Conservation (phyloP, 2,113 vertebrate species). For the Sinocyclocheilus maitianheensis region DNA sequence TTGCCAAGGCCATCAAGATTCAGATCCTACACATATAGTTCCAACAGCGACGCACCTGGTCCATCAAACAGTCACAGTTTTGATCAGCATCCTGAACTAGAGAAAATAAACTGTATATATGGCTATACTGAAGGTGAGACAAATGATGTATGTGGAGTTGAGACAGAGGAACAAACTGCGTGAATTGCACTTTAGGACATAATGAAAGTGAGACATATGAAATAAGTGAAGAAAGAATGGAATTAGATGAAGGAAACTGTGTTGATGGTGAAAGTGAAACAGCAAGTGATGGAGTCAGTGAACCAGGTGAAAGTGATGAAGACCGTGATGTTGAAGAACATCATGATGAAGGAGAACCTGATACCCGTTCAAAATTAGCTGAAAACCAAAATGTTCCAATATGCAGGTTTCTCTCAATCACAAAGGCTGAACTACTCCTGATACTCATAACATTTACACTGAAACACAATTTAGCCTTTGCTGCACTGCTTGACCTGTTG, state of each 20-base stretch:
- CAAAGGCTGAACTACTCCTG: conserved; percentile 15
- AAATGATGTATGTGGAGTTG: background rate
- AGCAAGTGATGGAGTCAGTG: background rate
- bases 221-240: background rate
- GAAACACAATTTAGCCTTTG: background rate
- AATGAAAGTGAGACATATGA: background rate
- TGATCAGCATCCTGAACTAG: conserved; percentile 4
- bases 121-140: background rate
- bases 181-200: background rate
- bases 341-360: too few relatives aligned
- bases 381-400: too few relatives aligned
- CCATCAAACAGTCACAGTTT: background rate
- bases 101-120: background rate
- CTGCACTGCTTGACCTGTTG: background rate
- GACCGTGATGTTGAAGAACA: background rate
- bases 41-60: background rate
- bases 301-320: background rate
- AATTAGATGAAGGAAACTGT: background rate
- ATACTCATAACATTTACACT: background rate
- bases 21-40: background rate
- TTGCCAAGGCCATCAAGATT: background rate
- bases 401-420: background rate
- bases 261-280: background rate
- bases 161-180: background rate
- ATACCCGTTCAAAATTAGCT: too few relatives aligned